Conservation (phyloP, 2,797 vertebrate genomes). For the Rhinoraja longicauda region DNA sequence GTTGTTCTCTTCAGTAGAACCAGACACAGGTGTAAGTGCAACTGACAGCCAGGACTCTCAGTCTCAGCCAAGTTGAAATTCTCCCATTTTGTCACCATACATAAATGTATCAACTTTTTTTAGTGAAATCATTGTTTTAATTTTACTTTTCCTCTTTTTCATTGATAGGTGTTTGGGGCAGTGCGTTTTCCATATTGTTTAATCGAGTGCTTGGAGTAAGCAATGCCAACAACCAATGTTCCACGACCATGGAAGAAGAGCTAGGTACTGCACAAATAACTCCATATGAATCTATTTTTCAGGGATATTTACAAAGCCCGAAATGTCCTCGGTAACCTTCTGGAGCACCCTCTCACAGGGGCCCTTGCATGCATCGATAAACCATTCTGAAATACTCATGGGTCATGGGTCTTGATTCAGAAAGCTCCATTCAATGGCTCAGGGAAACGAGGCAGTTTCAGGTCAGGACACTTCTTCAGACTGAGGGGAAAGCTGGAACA, state of each 20-base stretch:
- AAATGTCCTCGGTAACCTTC: too few species aligned
- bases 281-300: not conserved
- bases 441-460: not conserved
- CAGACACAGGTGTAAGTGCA: too few species aligned
- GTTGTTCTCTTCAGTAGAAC: too few species aligned
- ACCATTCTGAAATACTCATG: not conserved
- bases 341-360: too few species aligned
- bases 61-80: too few species aligned
- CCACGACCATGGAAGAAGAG: conserved; percentile 92
- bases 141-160: conserved; percentile 40
- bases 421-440: not conserved
- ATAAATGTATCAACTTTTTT: not conserved
- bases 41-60: too few species aligned
- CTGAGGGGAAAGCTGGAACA: too few species aligned
- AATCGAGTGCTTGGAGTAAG: conserved; percentile 90
- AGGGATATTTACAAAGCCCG: not conserved
- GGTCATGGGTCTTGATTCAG: not conserved
- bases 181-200: conserved; percentile 95
- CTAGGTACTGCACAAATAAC: conserved; percentile 67
- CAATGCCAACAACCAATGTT: conserved; percentile 63
- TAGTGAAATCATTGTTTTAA: not conserved
- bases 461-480: too few species aligned
- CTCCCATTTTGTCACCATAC: too few species aligned
- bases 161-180: conserved; percentile 87
- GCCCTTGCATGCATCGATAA: not conserved